phyloP scores from a whole-genome alignment of 1,140 invertebrate species.

The Hermetia illucens region DNA sequence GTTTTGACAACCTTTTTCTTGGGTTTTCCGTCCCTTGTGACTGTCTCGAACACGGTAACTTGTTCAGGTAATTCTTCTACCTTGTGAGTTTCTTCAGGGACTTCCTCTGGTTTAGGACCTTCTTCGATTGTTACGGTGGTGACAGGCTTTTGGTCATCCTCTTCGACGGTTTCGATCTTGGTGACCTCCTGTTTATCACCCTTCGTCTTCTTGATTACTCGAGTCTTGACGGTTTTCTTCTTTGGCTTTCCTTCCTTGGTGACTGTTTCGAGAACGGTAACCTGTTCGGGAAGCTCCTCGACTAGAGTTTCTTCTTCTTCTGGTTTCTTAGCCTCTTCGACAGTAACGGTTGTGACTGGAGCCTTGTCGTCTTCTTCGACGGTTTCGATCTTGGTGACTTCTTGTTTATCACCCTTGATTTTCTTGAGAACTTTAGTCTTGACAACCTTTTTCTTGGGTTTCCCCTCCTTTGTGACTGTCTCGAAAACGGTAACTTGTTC shows the following conservation, averaged over 20 bases:
- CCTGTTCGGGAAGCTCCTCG: slow-evolving; percentile 11
- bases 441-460: slow-evolving; percentile 13
- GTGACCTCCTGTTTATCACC: slow-evolving; percentile 21
- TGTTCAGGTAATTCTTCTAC: slow-evolving; percentile 11
- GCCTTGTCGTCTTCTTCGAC: slow-evolving; percentile 7
- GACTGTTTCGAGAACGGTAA: slow-evolving; percentile 14
- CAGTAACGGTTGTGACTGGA: slow-evolving; percentile 1
- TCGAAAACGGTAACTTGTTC: slow-evolving; percentile 20
- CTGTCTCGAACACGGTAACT: slow-evolving; percentile 10
- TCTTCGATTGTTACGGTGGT: slow-evolving; percentile 17
- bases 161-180: slow-evolving; percentile 21
- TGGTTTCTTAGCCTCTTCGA: slow-evolving; percentile 7
- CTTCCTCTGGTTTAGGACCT: slow-evolving; percentile 3
- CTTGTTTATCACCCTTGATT: slow-evolving; percentile 12
- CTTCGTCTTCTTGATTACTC: slow-evolving; percentile 17
- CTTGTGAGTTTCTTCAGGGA: slow-evolving; percentile 6
- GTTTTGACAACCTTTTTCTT: slow-evolving; percentile 13
- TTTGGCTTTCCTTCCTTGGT: slow-evolving; percentile 11
- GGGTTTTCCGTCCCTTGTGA: slow-evolving; percentile 8
- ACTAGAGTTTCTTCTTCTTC: slow-evolving; percentile 8
- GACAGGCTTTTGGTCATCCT: slow-evolving; percentile 14
- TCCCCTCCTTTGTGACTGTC: slow-evolving; percentile 9
- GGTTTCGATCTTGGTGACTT: slow-evolving; percentile 5
- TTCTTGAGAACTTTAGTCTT: slow-evolving; percentile 16
- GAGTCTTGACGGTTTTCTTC: slow-evolving; percentile 14